A percentile compares a stretch with the other conserved stretches of the same genome.
phyloP scores from a whole-genome alignment of 2,888 invertebrate genomes.

The Leucophenga maculata region DNA sequence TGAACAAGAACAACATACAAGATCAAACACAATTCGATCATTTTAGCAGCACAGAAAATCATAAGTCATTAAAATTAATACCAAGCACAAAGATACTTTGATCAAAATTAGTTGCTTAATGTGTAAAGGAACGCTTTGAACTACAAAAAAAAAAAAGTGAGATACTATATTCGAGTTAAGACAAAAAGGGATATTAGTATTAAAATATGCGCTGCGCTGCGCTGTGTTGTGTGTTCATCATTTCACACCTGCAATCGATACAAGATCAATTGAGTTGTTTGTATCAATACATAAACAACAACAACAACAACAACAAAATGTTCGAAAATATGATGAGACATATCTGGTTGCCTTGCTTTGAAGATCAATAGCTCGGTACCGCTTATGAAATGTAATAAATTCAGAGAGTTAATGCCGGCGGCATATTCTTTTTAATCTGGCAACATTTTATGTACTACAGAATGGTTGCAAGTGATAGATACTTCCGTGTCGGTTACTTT shows the following conservation, averaged over 20 bases:
- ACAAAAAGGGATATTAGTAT: conserved; percentile 26
- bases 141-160: conserved; percentile 27
- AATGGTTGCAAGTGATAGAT: conserved; percentile 47
- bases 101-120: conserved; percentile 36
- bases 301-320: conserved; percentile 43
- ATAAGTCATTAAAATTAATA: conserved; percentile 1
- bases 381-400: conserved; percentile 2
- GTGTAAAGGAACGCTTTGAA: not conserved
- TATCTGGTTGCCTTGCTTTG: conserved; percentile 34
- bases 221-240: conserved; percentile 37
- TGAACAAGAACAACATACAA: not conserved
- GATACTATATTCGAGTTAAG: conserved; percentile 14
- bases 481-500: conserved; percentile 58
- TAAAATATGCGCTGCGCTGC: no score
- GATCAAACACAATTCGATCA: conserved; percentile 8
- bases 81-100: conserved; percentile 43
- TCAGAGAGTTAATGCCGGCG: conserved; percentile 47
- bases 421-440: conserved; percentile 59
- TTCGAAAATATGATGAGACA: conserved; percentile 45
- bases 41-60: not conserved
- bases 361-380: conserved; percentile 42
- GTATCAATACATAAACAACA: conserved; percentile 28
- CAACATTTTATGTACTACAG: conserved; percentile 30
- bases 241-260: conserved; percentile 53
- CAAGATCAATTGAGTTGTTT: conserved; percentile 29